Conservation (phyloP, 2,113 vertebrate genomes). For the Lophura nycthemera region DNA sequence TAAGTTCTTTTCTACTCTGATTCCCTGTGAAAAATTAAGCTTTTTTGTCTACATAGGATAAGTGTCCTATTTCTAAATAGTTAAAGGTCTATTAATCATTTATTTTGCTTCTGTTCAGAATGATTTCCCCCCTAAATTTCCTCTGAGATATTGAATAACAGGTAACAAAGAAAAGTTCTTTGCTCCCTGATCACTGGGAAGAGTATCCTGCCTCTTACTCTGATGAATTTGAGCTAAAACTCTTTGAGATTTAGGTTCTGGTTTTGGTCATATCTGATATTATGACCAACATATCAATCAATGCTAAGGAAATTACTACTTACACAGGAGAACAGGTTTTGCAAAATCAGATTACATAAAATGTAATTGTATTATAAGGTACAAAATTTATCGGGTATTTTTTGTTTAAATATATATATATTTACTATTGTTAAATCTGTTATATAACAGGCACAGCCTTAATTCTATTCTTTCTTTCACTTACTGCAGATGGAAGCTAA, state of each 20-base stretch:
- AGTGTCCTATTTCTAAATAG: slow-evolving; percentile 25
- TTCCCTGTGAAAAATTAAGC: slow-evolving; percentile 3
- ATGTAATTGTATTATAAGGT: neutral
- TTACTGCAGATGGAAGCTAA: neutral
- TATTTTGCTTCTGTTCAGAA: neutral
- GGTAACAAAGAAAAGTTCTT: neutral
- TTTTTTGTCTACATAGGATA: neutral
- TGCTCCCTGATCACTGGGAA: neutral
- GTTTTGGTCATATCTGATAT: slow-evolving; percentile 58
- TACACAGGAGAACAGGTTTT: neutral
- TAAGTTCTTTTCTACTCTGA: neutral
- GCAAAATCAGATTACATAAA: slow-evolving; percentile 12
- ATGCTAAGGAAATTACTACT: slow-evolving; percentile 75
- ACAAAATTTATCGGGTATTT: neutral
- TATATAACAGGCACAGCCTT: neutral
- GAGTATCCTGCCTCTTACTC: neutral
- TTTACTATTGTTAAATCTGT: neutral
- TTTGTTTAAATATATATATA: neutral
- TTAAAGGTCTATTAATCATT: slow-evolving; percentile 9
- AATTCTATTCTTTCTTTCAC: neutral
- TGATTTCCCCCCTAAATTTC: slow-evolving; percentile 26
- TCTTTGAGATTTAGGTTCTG: slow-evolving; percentile 51
- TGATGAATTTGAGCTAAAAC: neutral
- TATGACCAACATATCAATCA: slow-evolving; percentile 71
- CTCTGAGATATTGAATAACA: neutral